phyloP scores from a whole-genome alignment of 1,140 invertebrate genomes.

The Araneus ventricosus region DNA sequence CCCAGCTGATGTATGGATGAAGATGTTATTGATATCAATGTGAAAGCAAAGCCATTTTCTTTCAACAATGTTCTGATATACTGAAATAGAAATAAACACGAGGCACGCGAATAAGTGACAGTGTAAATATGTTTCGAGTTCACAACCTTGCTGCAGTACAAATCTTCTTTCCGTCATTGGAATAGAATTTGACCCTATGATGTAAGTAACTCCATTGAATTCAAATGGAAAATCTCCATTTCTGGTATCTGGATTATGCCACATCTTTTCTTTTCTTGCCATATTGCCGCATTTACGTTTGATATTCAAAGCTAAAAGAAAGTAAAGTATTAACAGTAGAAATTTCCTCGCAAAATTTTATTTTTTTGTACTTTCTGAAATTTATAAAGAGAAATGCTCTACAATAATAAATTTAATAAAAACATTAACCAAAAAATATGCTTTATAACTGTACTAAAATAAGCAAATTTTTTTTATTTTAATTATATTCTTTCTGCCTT shows the following conservation, averaged over 20 bases:
- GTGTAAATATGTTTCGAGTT: conserved; percentile 19
- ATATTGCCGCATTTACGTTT: neutral
- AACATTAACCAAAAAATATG: too few species aligned
- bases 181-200: neutral
- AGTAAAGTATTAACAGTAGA: neutral
- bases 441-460: too few species aligned
- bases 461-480: too few species aligned
- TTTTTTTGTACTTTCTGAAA: too few species aligned
- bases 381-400: too few species aligned
- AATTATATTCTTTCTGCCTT: too few species aligned
- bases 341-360: neutral
- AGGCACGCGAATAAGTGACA: conserved; percentile 10
- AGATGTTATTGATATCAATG: neutral
- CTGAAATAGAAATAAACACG: neutral
- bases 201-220: conserved; percentile 6
- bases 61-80: neutral
- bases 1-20: neutral
- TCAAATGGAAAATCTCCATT: neutral
- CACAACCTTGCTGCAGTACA: conserved; percentile 9
- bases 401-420: too few species aligned
- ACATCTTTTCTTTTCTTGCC: neutral
- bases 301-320: neutral
- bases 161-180: neutral
- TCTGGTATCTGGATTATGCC: conserved; percentile 3
- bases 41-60: neutral